Percentiles rank a stretch among this genome's conserved stretches.
Conservation (phyloP, 2,888 invertebrate genomes). For the Schizaphis graminum region DNA sequence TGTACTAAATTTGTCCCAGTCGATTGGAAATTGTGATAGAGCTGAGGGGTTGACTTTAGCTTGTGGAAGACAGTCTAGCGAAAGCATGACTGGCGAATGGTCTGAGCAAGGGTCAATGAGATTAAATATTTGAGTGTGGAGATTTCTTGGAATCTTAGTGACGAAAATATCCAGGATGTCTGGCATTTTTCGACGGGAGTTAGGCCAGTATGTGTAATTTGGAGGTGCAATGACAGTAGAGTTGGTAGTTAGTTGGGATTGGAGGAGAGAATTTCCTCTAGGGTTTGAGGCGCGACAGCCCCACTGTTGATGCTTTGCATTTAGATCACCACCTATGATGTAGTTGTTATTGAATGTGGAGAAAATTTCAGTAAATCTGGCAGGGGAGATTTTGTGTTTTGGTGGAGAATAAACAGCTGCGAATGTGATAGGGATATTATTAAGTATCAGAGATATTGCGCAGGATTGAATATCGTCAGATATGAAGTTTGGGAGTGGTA, state of each 20-base stretch:
- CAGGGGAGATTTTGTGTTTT: neutral
- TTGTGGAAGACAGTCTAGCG: too few relatives aligned
- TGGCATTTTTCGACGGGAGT: neutral
- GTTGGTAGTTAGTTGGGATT: neutral
- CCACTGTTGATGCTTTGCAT: neutral
- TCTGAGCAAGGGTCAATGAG: too few relatives aligned
- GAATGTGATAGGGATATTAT: too few relatives aligned
- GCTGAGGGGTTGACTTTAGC: too few relatives aligned
- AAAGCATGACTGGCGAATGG: too few relatives aligned
- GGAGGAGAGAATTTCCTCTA: neutral
- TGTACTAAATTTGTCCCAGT: too few relatives aligned
- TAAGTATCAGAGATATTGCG: neutral
- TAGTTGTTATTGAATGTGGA: neutral
- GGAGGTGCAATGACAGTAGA: neutral
- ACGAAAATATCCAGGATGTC: neutral
- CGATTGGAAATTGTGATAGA: too few relatives aligned
- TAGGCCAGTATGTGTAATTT: neutral
- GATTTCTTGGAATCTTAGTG: too few relatives aligned
- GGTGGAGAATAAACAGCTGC: neutral
- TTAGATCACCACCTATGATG: neutral
- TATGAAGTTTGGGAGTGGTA: neutral
- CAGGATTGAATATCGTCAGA: slow-evolving; percentile 1
- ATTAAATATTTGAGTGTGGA: too few relatives aligned
- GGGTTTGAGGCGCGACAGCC: neutral
- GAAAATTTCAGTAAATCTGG: neutral